Evolutionary conservation across 2,797 vertebrate genomes (phyloP).

Genomic region (Enoplosus armatus): DNA sequence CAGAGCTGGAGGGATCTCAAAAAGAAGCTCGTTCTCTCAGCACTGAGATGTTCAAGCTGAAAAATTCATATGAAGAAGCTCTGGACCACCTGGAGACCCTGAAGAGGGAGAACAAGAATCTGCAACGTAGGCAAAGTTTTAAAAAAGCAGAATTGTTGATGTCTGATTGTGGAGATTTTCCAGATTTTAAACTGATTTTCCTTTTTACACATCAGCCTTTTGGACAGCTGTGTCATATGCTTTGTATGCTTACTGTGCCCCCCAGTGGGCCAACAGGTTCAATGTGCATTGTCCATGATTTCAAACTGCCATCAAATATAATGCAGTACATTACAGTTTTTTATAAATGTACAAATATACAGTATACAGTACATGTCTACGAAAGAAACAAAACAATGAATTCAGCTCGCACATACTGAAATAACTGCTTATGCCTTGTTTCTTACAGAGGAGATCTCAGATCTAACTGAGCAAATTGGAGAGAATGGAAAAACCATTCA

Average conservation of each 20-base stretch:
- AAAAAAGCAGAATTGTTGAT: not conserved
- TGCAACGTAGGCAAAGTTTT: conserved; percentile 68
- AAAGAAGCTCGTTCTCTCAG: conserved; percentile 87
- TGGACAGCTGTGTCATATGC: not conserved
- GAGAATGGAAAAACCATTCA: conserved; percentile 90
- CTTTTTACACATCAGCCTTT: not conserved
- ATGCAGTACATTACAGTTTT: not conserved
- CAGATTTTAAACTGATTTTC: not conserved
- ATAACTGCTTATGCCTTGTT: conserved; percentile 1
- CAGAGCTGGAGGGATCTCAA: conserved; percentile 86
- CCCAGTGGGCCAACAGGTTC: not conserved
- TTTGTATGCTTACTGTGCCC: too few relatives aligned
- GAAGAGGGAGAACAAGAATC: conserved; percentile 85
- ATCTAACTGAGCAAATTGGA: conserved; percentile 91
- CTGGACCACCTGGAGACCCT: conserved; percentile 89
- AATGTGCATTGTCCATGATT: not conserved
- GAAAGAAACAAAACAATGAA: not conserved
- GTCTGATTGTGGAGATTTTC: not conserved
- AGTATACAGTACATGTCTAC: not conserved
- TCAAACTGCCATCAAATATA: not conserved
- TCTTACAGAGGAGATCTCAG: conserved; percentile 90
- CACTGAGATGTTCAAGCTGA: conserved; percentile 90
- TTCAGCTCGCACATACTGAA: not conserved
- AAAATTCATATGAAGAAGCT: conserved; percentile 89
- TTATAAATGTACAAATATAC: not conserved